These are phyloP conservation scores for Microctenopoma steveboyesi DNA, from an alignment of 2,797 vertebrate genomes.

Conservation along the genomic window DNA sequence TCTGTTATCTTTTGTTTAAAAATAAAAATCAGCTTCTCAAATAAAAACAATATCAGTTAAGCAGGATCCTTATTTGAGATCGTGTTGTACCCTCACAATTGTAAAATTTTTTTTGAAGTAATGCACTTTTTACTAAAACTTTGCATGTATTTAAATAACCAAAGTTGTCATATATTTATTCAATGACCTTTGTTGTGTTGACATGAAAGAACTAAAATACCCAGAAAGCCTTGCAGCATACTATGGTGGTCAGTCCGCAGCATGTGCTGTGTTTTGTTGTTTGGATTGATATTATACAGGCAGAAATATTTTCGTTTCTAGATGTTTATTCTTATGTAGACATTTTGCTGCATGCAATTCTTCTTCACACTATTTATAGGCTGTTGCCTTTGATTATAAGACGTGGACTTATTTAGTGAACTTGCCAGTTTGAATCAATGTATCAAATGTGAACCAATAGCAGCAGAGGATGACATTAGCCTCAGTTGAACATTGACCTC, in stretches of 20 bases:
- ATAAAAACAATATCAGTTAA: too few relatives aligned
- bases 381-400: neutral
- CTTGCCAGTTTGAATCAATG: conserved; percentile 2
- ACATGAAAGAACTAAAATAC: conserved; percentile 23
- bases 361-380: neutral
- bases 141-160: too few relatives aligned
- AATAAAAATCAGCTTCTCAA: too few relatives aligned
- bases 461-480: neutral
- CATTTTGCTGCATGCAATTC: neutral
- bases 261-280: conserved; percentile 1
- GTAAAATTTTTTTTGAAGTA: too few relatives aligned
- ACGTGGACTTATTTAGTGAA: accelerated
- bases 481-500: conserved; percentile 52
- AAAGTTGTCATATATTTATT: too few relatives aligned
- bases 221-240: conserved; percentile 40
- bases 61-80: too few relatives aligned
- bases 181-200: too few relatives aligned
- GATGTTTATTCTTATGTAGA: neutral
- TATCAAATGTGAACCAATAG: conserved; percentile 19
- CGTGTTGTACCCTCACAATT: too few relatives aligned
- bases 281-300: neutral
- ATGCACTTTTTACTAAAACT: too few relatives aligned
- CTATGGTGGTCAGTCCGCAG: neutral
- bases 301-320: accelerated
- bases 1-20: too few relatives aligned